Evolutionary conservation across 2,113 vertebrate species (phyloP), one percentile per base, ranked within the genome.

Genomic region (Vombatus ursinus): DNA sequence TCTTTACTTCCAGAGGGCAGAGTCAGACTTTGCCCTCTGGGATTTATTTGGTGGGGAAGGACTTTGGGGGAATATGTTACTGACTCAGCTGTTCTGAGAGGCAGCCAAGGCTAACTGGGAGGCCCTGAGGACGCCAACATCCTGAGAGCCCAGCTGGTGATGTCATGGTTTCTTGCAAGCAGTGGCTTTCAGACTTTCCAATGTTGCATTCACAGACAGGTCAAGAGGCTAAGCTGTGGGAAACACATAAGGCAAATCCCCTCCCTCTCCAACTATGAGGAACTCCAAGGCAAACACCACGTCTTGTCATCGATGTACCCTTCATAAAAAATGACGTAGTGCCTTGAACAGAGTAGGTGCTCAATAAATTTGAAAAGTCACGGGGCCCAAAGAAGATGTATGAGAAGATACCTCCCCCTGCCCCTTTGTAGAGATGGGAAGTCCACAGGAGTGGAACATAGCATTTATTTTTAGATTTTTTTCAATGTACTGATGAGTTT

Each of bases 71-170:
- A 84, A 84, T 44, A 77, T 77, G 11, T 84, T 44, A 93, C 19
- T 48, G 44, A 96, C 92, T 49, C 2, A 84, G 16, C 94, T 54
- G 31, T 84, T 44, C 52, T 61, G 47, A 19, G 52, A 77, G 1
- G 50, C 22, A 6, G 54, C 92, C 94, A 96, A 68, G 52, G 93
- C 94, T 50, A 22, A 89, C 52, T 84, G 90, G 96, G 90, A 89
- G 96, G 92, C n/a, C 49, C 5, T 3, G 91, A 93, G 52, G 48
- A 31, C 52, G n/a, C 61, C 50, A 19, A 44, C 68, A 84, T n/a
- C 68, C 68, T 2, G 50, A 68, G 84, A 49, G 95, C 22, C 90
- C 2, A 25, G 90, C 3, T n/a, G 31, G 54, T 54, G 44, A 26
- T 7, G 0, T 0, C 25, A 50, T n/a, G 0, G 0, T 50, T 50